A percentile compares a stretch with the other conserved stretches of the same genome.
phyloP scores from a whole-genome alignment of 2,888 invertebrate genomes.

The Galerucella nymphaeae region DNA sequence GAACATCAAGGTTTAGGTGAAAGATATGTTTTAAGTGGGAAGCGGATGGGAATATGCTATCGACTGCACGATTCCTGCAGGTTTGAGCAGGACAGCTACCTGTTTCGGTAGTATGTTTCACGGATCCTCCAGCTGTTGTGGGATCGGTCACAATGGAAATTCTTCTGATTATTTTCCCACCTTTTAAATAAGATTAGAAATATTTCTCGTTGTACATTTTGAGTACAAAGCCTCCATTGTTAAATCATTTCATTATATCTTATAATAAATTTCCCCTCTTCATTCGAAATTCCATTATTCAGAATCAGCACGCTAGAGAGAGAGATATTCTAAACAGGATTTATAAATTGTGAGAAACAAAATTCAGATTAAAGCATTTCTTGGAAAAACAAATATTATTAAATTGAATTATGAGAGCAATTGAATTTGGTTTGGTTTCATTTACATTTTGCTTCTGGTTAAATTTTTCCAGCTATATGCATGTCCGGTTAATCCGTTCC shows the following conservation, averaged over 20 bases:
- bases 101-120: too few relatives aligned
- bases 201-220: neutral
- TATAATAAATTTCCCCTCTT: neutral
- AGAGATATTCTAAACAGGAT: neutral
- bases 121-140: too few relatives aligned
- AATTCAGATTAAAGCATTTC: neutral
- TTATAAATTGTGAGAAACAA: neutral
- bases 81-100: too few relatives aligned
- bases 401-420: neutral
- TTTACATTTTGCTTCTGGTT: conserved; percentile 54
- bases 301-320: neutral
- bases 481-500: conserved; percentile 52
- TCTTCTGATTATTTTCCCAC: neutral
- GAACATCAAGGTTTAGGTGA: too few relatives aligned
- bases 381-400: neutral
- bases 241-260: neutral
- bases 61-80: too few relatives aligned
- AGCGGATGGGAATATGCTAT: too few relatives aligned
- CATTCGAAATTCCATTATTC: neutral
- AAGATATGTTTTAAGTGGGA: too few relatives aligned
- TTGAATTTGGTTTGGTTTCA: conserved; percentile 41
- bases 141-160: too few relatives aligned
- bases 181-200: neutral
- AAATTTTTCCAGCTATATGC: conserved; percentile 55
- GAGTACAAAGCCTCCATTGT: neutral